Evolutionary conservation across 2,888 invertebrate species (phyloP).

Genomic region (Drosophila pseudotalamancana): DNA sequence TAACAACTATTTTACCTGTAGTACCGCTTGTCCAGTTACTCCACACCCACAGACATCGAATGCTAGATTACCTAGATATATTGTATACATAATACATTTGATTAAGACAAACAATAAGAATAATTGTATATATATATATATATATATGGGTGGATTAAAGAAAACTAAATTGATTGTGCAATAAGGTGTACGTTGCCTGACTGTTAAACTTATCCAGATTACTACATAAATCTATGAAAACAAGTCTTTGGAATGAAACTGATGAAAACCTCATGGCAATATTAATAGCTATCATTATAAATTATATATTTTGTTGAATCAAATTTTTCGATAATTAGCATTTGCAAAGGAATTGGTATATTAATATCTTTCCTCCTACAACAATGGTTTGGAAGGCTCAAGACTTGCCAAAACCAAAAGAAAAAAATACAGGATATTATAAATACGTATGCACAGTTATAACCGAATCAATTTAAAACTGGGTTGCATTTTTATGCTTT

Average conservation of each 20-base stretch:
- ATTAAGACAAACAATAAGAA: constrained; percentile 25
- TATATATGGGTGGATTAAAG: not conserved
- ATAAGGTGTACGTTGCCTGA: constrained; percentile 14
- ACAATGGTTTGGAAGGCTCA: constrained; percentile 8
- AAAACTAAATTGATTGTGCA: not conserved
- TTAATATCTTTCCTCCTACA: too few species aligned
- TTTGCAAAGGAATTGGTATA: too few species aligned
- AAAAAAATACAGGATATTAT: not conserved
- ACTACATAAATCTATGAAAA: not conserved
- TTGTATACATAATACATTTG: constrained; percentile 14
- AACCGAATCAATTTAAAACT: constrained; percentile 28
- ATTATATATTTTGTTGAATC: constrained; percentile 17
- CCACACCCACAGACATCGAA: constrained; percentile 2
- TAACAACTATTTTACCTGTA: constrained; percentile 23
- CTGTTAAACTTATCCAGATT: constrained; percentile 1
- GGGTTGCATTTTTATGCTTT: constrained; percentile 35
- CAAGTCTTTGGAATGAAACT: constrained; percentile 3
- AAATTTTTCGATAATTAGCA: constrained; percentile 14
- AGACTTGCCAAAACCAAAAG: constrained; percentile 27
- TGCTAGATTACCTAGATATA: not conserved
- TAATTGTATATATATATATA: not conserved
- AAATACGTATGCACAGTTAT: constrained; percentile 1
- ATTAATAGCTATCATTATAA: constrained; percentile 19
- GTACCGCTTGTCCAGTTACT: constrained; percentile 28
- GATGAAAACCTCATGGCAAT: constrained; percentile 23